A percentile compares a stretch with the other conserved stretches of the same genome.
Conservation (phyloP, 2,797 vertebrate genomes). For the Agapornis canus region DNA sequence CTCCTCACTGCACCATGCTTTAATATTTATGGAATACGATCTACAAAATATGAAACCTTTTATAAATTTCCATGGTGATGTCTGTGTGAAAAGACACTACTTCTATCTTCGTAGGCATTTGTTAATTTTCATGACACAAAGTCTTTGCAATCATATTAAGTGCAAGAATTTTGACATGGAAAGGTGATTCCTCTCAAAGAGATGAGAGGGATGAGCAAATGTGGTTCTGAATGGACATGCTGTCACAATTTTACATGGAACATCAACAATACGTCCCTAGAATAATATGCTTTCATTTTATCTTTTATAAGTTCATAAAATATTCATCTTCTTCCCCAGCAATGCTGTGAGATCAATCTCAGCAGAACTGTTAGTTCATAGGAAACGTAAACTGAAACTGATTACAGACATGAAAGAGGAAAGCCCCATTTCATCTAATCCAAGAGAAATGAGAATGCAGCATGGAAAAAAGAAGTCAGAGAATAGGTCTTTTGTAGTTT, state of each 20-base stretch:
- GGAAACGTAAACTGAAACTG: constrained; percentile 29
- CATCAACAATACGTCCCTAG: constrained; percentile 20
- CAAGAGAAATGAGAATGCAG: not conserved
- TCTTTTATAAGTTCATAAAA: constrained; percentile 56
- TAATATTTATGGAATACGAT: not conserved
- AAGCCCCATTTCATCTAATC: constrained; percentile 34
- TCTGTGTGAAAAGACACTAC: not conserved
- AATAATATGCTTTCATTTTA: constrained; percentile 52
- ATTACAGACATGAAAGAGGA: constrained; percentile 47
- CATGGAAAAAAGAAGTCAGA: not conserved
- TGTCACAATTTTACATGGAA: constrained; percentile 33
- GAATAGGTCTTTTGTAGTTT: not conserved
- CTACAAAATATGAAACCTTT: constrained; percentile 5
- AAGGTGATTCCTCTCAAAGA: constrained; percentile 10
- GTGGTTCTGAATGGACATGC: constrained; percentile 41
- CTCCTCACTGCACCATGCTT: not conserved
- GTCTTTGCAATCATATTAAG: constrained; percentile 6
- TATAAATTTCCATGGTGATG: constrained; percentile 10
- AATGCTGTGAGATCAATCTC: constrained; percentile 12
- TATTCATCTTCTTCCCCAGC: constrained; percentile 39
- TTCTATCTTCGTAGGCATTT: constrained; percentile 18
- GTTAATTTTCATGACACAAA: constrained; percentile 31
- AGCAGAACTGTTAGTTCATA: constrained; percentile 27
- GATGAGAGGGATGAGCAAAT: constrained; percentile 1
- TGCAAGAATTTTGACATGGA: not conserved